Evolutionary conservation across 92 coral and sea anemone species (phyloP), one percentile per base, ranked within the genome.

Genomic region (Porites rus): DNA sequence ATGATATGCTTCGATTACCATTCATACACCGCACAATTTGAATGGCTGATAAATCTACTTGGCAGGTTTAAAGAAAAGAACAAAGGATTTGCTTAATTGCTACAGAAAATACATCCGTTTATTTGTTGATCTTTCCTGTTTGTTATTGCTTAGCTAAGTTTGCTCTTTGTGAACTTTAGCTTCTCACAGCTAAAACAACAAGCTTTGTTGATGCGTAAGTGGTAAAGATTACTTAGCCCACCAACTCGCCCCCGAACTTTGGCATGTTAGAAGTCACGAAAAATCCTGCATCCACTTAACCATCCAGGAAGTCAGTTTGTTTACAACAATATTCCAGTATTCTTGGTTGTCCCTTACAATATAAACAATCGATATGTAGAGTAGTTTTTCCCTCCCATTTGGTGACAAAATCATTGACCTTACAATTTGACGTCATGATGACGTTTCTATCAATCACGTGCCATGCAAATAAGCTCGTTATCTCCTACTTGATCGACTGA

Each of bases 71-170:
- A 83, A 83, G 80, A 83, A 83, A 20, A 51, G 80, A 60, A 74
- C 87, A 74, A 83, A 62, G 67, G 72, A 79, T 83, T 83, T 83
- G 67, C 71, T 72, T 83, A 83, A 83, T 83, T 73, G 74, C 8
- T 63, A 61, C 60, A 50, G 31, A 83, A 74, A 83, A 73, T 63
- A 74, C 78, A 72, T 60, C 69, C 80, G 74, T 83, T 7, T 74
- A 51, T 83, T 83, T 83, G 87, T 62, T 72, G 72, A 83, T 83
- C 79, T 61, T 61, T 74, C 50, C 22, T 83, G 72, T 64, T 73
- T 62, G 43, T 74, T 66, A 83, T 83, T 56, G 78, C 77, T 60
- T 60, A 59, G 78, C 64, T 51, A 16, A 52, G 28, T 69, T 56
- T 62, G 65, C 80, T 80, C 74, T 72, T n/a, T 68, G 79, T 82